Percentiles rank a stretch among this genome's conserved stretches.
These are phyloP conservation scores for Ianthella basta DNA, from an alignment of 37 sponge, comb jelly and placozoan species.

Conservation along the genomic window DNA sequence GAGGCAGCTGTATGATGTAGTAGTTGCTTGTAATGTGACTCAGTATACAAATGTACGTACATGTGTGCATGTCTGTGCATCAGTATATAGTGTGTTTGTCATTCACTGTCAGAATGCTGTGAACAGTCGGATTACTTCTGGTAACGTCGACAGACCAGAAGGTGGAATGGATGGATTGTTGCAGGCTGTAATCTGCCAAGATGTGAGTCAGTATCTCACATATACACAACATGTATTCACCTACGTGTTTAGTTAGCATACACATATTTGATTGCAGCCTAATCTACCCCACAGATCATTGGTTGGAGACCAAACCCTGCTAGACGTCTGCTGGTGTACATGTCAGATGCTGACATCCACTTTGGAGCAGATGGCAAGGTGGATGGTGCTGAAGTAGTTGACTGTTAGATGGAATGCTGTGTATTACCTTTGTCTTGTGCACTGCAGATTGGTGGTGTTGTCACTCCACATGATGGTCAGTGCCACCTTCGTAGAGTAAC, in stretches of 20 bases:
- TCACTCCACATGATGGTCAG: slow-evolving; percentile 40
- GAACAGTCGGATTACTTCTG: slow-evolving; percentile 63
- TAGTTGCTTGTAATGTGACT: too few species aligned
- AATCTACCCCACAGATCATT: slow-evolving; percentile 64
- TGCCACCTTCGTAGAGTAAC: slow-evolving; percentile 24
- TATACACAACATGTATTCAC: background rate
- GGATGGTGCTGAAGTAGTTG: too few species aligned
- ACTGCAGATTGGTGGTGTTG: slow-evolving; percentile 37
- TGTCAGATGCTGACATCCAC: slow-evolving; percentile 92
- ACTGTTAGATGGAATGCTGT: too few species aligned
- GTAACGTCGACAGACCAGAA: slow-evolving; percentile 87
- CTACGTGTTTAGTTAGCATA: background rate
- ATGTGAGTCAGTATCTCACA: slow-evolving; percentile 39
- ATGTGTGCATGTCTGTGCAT: too few species aligned
- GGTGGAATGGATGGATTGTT: slow-evolving; percentile 91
- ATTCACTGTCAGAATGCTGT: slow-evolving; percentile 37
- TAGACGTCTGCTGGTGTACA: slow-evolving; percentile 79
- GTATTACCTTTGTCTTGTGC: too few species aligned
- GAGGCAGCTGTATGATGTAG: too few species aligned
- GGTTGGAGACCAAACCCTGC: slow-evolving; percentile 88
- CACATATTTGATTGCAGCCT: background rate
- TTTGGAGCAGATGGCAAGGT: slow-evolving; percentile 96
- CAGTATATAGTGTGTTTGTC: too few species aligned
- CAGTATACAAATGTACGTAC: too few species aligned
- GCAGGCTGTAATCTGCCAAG: slow-evolving; percentile 75